These are phyloP conservation scores for Microplitis deprimator DNA, from an alignment of 2,888 invertebrate genomes.

Conservation along the genomic window DNA sequence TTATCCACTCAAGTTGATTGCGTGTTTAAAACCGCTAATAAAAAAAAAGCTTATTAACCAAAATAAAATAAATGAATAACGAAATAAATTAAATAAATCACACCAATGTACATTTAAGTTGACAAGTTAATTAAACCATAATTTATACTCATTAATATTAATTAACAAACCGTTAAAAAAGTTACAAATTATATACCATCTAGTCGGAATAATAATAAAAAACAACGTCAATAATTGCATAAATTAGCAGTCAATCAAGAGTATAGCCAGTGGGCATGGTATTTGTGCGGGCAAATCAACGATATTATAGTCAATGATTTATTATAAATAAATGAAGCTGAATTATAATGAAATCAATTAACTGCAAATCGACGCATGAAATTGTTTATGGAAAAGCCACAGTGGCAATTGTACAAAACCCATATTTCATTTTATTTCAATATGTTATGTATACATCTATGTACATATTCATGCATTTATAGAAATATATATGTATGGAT, in stretches of 20 bases:
- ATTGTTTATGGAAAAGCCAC: slow-evolving; percentile 22
- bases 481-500: background rate
- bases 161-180: slow-evolving; percentile 14
- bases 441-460: slow-evolving; percentile 15
- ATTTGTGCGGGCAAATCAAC: slow-evolving; percentile 9
- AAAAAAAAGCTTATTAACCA: slow-evolving; percentile 3
- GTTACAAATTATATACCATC: background rate
- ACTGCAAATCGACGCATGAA: slow-evolving; percentile 23
- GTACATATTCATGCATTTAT: background rate
- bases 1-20: slow-evolving; percentile 35
- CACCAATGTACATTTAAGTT: slow-evolving; percentile 9
- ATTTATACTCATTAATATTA: slow-evolving; percentile 17
- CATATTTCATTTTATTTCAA: background rate
- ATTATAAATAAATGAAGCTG: slow-evolving; percentile 20
- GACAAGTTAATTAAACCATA: slow-evolving; percentile 21
- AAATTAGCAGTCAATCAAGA: slow-evolving; percentile 15
- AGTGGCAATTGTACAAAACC: background rate
- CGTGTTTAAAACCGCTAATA: slow-evolving; percentile 9
- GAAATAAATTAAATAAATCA: slow-evolving; percentile 6
- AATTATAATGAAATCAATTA: slow-evolving; percentile 29
- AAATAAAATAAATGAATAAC: slow-evolving; percentile 3
- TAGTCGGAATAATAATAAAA: background rate
- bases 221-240: slow-evolving; percentile 5
- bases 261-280: background rate
- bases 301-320: slow-evolving; percentile 21